Percentiles rank a stretch among this genome's conserved stretches.
Evolutionary conservation across 2,888 invertebrate genomes (phyloP).

Genomic region (Nineta flava): DNA sequence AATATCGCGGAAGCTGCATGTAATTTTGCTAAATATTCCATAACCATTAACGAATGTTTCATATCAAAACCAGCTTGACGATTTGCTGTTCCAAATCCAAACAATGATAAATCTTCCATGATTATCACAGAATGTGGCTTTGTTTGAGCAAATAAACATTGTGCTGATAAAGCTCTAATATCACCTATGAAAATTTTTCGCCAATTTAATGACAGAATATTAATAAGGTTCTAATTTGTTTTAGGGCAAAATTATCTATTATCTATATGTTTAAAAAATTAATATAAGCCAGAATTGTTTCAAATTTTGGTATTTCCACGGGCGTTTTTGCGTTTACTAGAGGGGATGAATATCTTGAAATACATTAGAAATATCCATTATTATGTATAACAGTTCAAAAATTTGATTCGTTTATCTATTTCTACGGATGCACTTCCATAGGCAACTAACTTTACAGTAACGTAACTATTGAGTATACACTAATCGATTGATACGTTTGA

Average conservation of each 20-base stretch:
- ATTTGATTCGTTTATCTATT: too few relatives aligned
- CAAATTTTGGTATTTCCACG: too few relatives aligned
- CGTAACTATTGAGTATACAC: too few relatives aligned
- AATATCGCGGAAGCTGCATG: conserved; percentile 38
- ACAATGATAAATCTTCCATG: conserved; percentile 37
- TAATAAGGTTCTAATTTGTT: background rate
- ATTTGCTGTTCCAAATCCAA: conserved; percentile 35
- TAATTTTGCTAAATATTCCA: conserved; percentile 34
- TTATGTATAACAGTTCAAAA: too few relatives aligned
- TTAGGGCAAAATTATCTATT: background rate
- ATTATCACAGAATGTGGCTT: conserved; percentile 25
- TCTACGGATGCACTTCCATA: too few relatives aligned
- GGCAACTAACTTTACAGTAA: too few relatives aligned
- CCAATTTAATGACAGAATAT: background rate
- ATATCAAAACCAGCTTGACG: conserved; percentile 36
- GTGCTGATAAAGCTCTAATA: conserved; percentile 18
- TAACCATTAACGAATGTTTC: conserved; percentile 30
- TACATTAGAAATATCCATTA: too few relatives aligned
- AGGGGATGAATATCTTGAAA: too few relatives aligned
- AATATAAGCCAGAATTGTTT: too few relatives aligned
- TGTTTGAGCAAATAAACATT: conserved; percentile 20
- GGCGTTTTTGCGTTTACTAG: too few relatives aligned
- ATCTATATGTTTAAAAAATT: too few relatives aligned
- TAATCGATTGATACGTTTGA: too few relatives aligned
- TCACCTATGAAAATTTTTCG: conserved; percentile 13